These are phyloP conservation scores for Rhynchotus rufescens DNA, from an alignment of 2,797 vertebrate species.

Conservation along the genomic window DNA sequence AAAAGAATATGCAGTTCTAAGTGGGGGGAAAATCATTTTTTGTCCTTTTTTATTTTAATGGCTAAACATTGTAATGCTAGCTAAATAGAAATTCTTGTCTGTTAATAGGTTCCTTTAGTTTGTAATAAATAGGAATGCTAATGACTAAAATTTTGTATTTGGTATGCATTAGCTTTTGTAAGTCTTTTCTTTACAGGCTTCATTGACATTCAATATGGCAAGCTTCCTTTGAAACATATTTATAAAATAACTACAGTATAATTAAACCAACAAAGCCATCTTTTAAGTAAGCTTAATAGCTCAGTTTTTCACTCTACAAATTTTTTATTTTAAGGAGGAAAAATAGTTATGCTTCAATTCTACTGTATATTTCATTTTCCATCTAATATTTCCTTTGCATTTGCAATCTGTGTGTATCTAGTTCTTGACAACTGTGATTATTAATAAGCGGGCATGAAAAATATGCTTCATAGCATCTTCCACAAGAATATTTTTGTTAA, in stretches of 20 bases:
- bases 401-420: conserved; percentile 76
- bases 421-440: conserved; percentile 82
- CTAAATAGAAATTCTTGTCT: conserved; percentile 82
- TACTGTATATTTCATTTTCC: conserved; percentile 71
- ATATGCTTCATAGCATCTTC: conserved; percentile 74
- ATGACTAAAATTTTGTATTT: conserved; percentile 84
- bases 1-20: conserved; percentile 32
- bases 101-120: conserved; percentile 81
- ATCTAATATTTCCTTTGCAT: conserved; percentile 73
- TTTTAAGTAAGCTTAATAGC: conserved; percentile 83
- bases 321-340: conserved; percentile 76
- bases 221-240: conserved; percentile 85
- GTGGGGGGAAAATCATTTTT: conserved; percentile 28
- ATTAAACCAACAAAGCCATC: conserved; percentile 86
- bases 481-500: conserved; percentile 76
- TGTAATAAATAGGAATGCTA: conserved; percentile 83
- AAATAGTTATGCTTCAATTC: conserved; percentile 72
- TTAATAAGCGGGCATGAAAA: conserved; percentile 77
- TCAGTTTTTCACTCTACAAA: conserved; percentile 70
- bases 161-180: conserved; percentile 83
- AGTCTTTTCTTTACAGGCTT: conserved; percentile 80
- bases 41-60: conserved; percentile 76
- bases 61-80: conserved; percentile 82
- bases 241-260: conserved; percentile 87
- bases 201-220: conserved; percentile 85